These are phyloP conservation scores for Acholoe squamosa DNA, from an alignment of 2,888 invertebrate genomes.

Conservation along the genomic window DNA sequence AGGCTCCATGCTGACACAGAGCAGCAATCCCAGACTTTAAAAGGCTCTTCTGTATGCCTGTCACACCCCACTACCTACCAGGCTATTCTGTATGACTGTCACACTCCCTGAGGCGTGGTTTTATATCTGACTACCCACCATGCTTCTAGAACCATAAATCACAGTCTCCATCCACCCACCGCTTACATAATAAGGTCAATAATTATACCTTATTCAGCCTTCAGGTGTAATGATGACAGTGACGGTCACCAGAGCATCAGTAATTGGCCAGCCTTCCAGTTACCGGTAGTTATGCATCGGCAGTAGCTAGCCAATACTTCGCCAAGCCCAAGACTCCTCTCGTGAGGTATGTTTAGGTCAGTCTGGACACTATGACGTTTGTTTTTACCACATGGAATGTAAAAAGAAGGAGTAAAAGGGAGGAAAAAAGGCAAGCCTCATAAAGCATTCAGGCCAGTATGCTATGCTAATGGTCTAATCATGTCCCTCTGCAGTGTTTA, in stretches of 20 bases:
- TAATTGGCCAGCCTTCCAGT: too few relatives aligned
- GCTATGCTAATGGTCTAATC: conserved; percentile 9
- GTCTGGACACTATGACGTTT: too few relatives aligned
- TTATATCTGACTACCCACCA: not conserved
- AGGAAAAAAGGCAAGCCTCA: too few relatives aligned
- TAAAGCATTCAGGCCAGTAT: not conserved
- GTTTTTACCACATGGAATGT: too few relatives aligned
- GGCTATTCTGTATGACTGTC: conserved; percentile 1
- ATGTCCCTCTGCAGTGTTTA: not conserved
- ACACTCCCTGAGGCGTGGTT: conserved; percentile 23
- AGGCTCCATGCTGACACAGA: too few relatives aligned
- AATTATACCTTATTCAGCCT: not conserved
- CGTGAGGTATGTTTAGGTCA: too few relatives aligned
- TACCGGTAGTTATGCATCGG: too few relatives aligned
- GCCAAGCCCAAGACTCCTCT: too few relatives aligned
- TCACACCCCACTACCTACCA: not conserved
- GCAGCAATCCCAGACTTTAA: not conserved
- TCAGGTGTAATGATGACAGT: too few relatives aligned
- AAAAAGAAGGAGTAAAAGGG: too few relatives aligned
- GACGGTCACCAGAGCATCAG: too few relatives aligned
- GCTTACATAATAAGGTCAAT: not conserved
- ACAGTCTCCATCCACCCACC: not conserved
- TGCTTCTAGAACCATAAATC: not conserved
- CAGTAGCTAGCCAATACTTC: too few relatives aligned
- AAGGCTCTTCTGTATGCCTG: not conserved